A percentile compares a stretch with the other conserved stretches of the same genome.
phyloP scores from a whole-genome alignment of 2,113 vertebrate genomes.

The Todiramphus saurophagus region DNA sequence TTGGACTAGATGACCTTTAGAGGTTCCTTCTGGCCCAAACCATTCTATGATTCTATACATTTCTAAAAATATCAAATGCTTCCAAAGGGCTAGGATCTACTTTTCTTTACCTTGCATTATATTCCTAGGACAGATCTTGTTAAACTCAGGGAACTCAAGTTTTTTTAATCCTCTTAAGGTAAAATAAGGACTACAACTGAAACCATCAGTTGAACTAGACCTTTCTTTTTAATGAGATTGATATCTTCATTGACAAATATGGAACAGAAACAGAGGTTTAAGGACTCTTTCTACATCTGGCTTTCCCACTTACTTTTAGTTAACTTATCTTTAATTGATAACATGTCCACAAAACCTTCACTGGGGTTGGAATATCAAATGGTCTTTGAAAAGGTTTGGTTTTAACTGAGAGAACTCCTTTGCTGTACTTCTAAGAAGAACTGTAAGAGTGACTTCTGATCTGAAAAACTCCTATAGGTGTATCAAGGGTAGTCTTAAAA shows the following conservation, averaged over 20 bases:
- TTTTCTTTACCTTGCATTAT: background rate
- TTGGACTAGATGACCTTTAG: no score
- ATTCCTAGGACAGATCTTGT: background rate
- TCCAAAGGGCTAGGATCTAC: background rate
- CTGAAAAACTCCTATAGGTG: background rate
- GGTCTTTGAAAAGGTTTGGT: background rate
- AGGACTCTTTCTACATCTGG: background rate
- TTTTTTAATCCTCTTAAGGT: background rate
- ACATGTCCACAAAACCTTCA: background rate
- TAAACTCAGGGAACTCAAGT: background rate
- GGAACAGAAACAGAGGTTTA: background rate
- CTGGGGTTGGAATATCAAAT: background rate
- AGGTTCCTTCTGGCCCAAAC: no score
- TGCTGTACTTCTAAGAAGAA: background rate
- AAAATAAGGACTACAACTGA: background rate
- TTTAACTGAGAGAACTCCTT: background rate
- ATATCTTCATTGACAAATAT: background rate
- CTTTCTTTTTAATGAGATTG: background rate
- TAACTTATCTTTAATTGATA: background rate
- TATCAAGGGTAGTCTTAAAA: background rate
- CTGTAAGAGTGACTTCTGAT: background rate
- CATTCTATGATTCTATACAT: background rate
- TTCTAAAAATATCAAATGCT: background rate
- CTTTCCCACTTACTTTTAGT: background rate
- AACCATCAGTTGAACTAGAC: background rate